Conservation (phyloP, 2,888 invertebrate genomes). For the Xestia c-nigrum region DNA sequence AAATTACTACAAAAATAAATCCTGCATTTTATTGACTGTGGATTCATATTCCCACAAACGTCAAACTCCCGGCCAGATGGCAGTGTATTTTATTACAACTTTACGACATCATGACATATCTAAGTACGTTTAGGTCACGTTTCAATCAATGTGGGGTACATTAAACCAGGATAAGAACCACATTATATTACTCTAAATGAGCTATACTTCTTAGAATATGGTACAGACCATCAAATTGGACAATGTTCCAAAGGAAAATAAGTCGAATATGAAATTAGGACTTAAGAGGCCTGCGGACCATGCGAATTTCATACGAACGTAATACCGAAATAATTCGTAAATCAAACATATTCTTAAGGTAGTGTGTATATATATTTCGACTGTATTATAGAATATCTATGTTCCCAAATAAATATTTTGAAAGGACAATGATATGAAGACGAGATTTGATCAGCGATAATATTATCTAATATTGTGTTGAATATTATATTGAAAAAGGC, state of each 20-base stretch:
- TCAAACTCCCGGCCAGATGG: slow-evolving; percentile 21
- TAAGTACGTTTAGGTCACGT: slow-evolving; percentile 19
- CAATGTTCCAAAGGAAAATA: background rate
- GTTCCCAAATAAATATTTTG: too few relatives aligned
- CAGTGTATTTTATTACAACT: slow-evolving; percentile 29
- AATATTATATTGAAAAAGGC: too few relatives aligned
- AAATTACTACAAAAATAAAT: background rate
- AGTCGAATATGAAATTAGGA: too few relatives aligned
- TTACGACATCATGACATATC: slow-evolving; percentile 9
- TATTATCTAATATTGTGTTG: too few relatives aligned
- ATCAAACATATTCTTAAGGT: too few relatives aligned
- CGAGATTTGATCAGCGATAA: too few relatives aligned
- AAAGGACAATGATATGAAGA: too few relatives aligned
- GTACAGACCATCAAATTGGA: background rate
- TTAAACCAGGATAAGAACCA: background rate
- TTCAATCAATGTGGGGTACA: slow-evolving; percentile 7
- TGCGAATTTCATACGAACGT: too few relatives aligned
- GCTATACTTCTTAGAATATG: background rate
- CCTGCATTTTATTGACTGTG: background rate
- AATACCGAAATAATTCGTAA: too few relatives aligned
- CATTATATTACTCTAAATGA: background rate
- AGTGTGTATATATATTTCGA: too few relatives aligned
- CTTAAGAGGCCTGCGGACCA: too few relatives aligned
- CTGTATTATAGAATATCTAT: too few relatives aligned
- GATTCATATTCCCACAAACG: slow-evolving; percentile 34